A percentile compares a stretch with the other conserved stretches of the same genome.
Conservation (phyloP, 2,888 invertebrate species). For the Folsomia candida region DNA sequence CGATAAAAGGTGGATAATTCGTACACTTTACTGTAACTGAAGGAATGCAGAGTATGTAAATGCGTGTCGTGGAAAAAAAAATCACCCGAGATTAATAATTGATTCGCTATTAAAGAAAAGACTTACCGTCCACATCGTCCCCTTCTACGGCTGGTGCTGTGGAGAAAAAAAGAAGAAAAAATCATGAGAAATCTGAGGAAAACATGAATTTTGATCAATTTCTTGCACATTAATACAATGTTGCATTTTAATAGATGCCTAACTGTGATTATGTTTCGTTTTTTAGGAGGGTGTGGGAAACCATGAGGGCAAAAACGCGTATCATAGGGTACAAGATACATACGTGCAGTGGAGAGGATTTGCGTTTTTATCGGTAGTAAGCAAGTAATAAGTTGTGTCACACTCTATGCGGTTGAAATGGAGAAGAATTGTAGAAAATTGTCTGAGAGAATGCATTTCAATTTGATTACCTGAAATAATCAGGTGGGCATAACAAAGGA, state of each 20-base stretch:
- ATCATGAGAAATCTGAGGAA: slow-evolving; percentile 14
- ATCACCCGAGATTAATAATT: too few relatives aligned
- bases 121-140: slow-evolving; percentile 49
- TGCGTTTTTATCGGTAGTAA: too few relatives aligned
- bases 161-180: slow-evolving; percentile 25
- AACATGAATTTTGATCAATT: neutral
- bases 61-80: too few relatives aligned
- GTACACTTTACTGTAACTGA: neutral
- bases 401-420: neutral
- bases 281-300: too few relatives aligned
- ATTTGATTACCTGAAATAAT: neutral
- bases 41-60: too few relatives aligned
- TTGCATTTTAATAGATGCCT: neutral
- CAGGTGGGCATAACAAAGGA: neutral
- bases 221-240: neutral
- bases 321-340: too few relatives aligned
- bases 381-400: too few relatives aligned
- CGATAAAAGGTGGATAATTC: neutral
- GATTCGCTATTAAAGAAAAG: too few relatives aligned
- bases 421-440: neutral
- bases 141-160: slow-evolving; percentile 49
- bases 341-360: too few relatives aligned
- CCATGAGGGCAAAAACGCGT: too few relatives aligned
- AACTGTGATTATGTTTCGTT: neutral
- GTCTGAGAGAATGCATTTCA: neutral